Conservation (phyloP, 2,113 vertebrate genomes). For the Corapipo altera region DNA sequence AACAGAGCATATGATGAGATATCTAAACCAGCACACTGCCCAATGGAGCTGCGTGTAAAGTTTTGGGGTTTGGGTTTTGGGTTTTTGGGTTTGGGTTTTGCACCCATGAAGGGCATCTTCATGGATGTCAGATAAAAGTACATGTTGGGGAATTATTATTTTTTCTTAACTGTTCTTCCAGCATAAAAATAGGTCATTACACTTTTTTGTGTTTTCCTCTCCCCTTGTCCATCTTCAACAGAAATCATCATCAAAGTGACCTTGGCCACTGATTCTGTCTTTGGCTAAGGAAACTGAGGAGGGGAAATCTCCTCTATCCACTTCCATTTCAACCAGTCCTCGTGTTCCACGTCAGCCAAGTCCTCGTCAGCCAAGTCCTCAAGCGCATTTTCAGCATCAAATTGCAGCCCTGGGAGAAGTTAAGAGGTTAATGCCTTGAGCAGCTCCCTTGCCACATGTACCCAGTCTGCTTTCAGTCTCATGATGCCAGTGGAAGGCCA, state of each 20-base stretch:
- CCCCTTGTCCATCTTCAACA: neutral
- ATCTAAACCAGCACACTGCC: neutral
- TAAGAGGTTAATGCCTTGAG: neutral
- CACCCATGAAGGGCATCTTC: neutral
- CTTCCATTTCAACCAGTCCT: neutral
- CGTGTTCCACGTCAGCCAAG: neutral
- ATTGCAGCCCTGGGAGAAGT: neutral
- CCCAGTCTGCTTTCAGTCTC: neutral
- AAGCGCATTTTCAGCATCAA: neutral
- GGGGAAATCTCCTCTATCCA: fast-evolving
- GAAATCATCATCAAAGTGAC: neutral
- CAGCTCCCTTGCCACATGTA: neutral
- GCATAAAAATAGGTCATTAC: neutral
- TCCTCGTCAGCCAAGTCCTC: neutral
- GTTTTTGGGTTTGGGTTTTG: neutral
- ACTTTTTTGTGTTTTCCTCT: neutral
- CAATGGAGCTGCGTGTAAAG: neutral
- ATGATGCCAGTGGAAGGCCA: neutral
- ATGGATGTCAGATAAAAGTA: neutral
- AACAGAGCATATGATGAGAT: neutral
- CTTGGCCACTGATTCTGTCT: neutral
- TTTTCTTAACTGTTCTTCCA: neutral
- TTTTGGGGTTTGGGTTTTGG: neutral
- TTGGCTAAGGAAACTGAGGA: neutral
- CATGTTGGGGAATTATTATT: neutral